Base-by-base conservation (phyloP, 2,113 vertebrate genomes). In the Oryzias javanicus region DNA sequence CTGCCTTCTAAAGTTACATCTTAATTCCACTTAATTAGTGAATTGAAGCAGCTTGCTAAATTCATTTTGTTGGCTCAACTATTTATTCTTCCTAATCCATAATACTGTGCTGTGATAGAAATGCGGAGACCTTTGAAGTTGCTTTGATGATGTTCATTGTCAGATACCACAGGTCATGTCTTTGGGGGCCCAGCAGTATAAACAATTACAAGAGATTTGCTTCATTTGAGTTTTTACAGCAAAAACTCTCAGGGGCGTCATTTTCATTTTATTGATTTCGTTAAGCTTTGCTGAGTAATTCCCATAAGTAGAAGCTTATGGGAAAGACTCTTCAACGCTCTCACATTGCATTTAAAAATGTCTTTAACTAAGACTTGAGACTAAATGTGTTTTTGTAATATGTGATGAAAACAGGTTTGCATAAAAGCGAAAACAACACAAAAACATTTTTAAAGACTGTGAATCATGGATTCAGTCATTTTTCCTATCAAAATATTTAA, bases 221-320 rank as follows among this genome's bases (percentile, higher is more conserved):
- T 64, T 53, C 12, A 10, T 44, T 72, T 66, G 75, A 64, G 75
- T 83, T 74, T 69, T 74, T 49, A 63, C 57, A 72, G 76, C 7
- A 60, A 67, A 76, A 76, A 15, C 35, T 84, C 78, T 87, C 83
- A 46, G 27, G 83, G 63, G 80, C 8, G 22, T 72, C 4, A 2
- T 79, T 63, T 68, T 45, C 59, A 13, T 56, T 74, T 61, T 4
- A 52, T 45, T 27, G n/a, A 18, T 50, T 56, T 25, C 25, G 6
- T 51, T 74, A 45, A 22, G 25, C 48, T 65, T 52, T 55, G 60
- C 40, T 16, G 10, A 67, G 55, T 74, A 56, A 66, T 67, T 52
- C 27, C 70, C 50, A 41, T 70, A 42, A 61, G 70, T 50, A 29
- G 14, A 63, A 20, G 10, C 45, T 62, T 66, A 40, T 53, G 67